These are phyloP conservation scores for Clunio marinus DNA, from an alignment of 2,888 invertebrate genomes.

Conservation along the genomic window DNA sequence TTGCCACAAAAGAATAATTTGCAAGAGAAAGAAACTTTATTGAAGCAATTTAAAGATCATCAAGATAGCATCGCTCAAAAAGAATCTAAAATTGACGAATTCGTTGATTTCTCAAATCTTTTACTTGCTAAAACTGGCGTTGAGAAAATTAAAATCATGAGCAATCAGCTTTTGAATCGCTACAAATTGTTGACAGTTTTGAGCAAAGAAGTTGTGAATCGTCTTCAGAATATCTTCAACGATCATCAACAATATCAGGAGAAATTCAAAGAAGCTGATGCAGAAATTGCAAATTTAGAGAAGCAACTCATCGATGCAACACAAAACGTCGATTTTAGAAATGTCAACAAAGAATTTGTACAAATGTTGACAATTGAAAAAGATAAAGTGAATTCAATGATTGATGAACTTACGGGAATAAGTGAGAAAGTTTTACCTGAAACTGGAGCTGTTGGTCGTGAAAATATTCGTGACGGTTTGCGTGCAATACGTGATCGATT, in stretches of 20 bases:
- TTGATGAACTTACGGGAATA: slow-evolving; percentile 57
- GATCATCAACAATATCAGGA: slow-evolving; percentile 77
- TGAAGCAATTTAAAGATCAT: slow-evolving; percentile 67
- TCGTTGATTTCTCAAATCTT: slow-evolving; percentile 84
- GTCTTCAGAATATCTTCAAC: slow-evolving; percentile 76
- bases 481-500: slow-evolving; percentile 76
- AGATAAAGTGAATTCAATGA: slow-evolving; percentile 33
- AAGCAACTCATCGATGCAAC: slow-evolving; percentile 54
- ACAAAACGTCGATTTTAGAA: slow-evolving; percentile 58
- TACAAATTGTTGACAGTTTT: slow-evolving; percentile 75
- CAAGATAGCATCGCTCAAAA: slow-evolving; percentile 72
- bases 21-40: slow-evolving; percentile 72
- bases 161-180: slow-evolving; percentile 83
- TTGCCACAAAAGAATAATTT: slow-evolving; percentile 77
- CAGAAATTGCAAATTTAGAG: slow-evolving; percentile 76
- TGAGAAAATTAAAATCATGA: slow-evolving; percentile 78
- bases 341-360: slow-evolving; percentile 23
- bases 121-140: slow-evolving; percentile 79
- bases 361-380: slow-evolving; percentile 33
- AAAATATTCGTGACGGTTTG: slow-evolving; percentile 80
- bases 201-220: slow-evolving; percentile 80
- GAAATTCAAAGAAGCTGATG: slow-evolving; percentile 66
- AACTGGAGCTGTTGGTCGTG: slow-evolving; percentile 86
- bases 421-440: slow-evolving; percentile 90
- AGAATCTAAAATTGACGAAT: slow-evolving; percentile 81